Conservation (phyloP, 2,888 invertebrate genomes). For the Torymus aiolomorphi region DNA sequence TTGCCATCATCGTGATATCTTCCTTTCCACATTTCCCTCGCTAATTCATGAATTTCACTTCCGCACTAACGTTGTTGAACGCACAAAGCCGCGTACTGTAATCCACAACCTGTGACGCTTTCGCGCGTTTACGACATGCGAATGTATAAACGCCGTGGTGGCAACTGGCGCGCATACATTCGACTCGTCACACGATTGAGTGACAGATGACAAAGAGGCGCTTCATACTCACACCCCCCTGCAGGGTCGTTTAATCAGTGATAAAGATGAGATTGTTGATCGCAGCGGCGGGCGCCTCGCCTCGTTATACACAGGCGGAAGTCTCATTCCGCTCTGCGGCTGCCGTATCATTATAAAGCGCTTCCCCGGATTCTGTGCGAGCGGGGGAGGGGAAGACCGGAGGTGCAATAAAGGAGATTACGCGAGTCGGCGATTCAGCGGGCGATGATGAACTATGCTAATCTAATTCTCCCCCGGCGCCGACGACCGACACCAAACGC, state of each 20-base stretch:
- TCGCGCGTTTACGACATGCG: no score
- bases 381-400: not conserved
- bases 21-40: no score
- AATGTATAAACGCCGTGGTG: no score
- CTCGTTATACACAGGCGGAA: not conserved
- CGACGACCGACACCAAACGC: no score
- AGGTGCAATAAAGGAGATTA: conserved; percentile 41
- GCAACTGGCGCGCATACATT: not conserved
- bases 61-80: no score
- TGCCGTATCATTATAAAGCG: not conserved
- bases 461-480: conserved; percentile 27
- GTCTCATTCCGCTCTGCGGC: not conserved
- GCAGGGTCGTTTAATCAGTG: conserved; percentile 36
- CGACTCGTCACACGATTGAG: conserved; percentile 20
- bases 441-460: conserved; percentile 50
- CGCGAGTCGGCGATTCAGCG: conserved; percentile 24
- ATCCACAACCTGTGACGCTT: no score
- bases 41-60: no score
- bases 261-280: conserved; percentile 18
- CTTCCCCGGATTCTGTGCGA: not conserved
- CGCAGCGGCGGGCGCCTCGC: conserved; percentile 12
- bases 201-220: conserved; percentile 25
- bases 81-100: no score
- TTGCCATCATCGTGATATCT: no score
- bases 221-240: not conserved